phyloP scores from a whole-genome alignment of 2,888 invertebrate genomes.

The Epicampocera succincta region DNA sequence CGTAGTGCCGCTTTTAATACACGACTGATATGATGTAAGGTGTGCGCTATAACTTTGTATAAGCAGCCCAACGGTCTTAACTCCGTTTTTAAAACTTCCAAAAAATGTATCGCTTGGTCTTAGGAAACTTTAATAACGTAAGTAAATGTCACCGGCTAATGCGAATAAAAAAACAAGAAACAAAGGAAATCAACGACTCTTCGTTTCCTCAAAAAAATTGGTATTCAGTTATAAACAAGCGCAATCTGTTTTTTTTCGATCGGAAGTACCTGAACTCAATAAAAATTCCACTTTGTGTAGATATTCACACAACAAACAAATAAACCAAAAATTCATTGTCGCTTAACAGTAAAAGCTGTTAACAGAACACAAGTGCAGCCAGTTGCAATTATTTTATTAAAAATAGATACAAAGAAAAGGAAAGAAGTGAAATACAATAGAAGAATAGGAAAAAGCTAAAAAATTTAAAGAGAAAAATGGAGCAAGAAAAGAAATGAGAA shows the following conservation, averaged over 20 bases:
- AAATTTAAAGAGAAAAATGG: slow-evolving; percentile 24
- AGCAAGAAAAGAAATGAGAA: slow-evolving; percentile 27
- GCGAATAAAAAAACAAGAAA: not conserved
- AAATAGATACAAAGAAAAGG: not conserved
- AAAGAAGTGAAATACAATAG: not conserved
- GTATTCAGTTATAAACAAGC: slow-evolving; percentile 11
- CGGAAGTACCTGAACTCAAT: not conserved
- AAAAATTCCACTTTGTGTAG: slow-evolving; percentile 1
- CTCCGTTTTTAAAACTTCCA: too few relatives aligned
- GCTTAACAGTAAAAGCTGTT: slow-evolving; percentile 4
- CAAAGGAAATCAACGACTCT: too few relatives aligned
- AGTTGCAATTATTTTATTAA: slow-evolving; percentile 1
- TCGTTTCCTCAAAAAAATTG: not conserved
- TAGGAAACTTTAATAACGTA: too few relatives aligned
- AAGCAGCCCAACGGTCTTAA: too few relatives aligned
- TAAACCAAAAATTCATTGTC: slow-evolving; percentile 9
- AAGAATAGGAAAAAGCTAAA: not conserved
- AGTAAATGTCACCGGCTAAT: too few relatives aligned
- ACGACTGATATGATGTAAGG: too few relatives aligned
- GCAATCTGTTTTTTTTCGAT: not conserved
- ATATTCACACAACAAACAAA: slow-evolving; percentile 41
- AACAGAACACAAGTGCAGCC: slow-evolving; percentile 27
- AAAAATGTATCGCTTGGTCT: too few relatives aligned
- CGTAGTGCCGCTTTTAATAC: too few relatives aligned
- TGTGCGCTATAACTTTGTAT: too few relatives aligned